phyloP scores from a whole-genome alignment of 2,113 vertebrate species.

The Tonatia bakeri region DNA sequence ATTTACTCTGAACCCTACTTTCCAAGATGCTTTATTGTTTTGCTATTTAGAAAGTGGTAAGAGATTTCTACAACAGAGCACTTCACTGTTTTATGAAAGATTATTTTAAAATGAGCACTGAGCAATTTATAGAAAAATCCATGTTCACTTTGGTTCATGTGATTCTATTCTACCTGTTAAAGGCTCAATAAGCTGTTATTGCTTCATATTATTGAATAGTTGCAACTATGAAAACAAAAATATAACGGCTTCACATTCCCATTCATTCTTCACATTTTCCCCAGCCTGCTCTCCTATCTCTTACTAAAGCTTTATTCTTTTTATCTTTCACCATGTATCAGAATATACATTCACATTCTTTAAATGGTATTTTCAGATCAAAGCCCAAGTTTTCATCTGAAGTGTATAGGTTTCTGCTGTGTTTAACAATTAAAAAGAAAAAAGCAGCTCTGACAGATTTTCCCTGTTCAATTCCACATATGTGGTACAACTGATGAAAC shows the following conservation, averaged over 20 bases:
- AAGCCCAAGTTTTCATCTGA: constrained; percentile 51
- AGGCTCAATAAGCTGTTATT: constrained; percentile 45
- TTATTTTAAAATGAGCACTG: constrained; percentile 73
- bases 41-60: constrained; percentile 58
- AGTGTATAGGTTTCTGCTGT: constrained; percentile 68
- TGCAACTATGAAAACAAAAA: constrained; percentile 72
- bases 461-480: constrained; percentile 63
- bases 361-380: constrained; percentile 61
- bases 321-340: constrained; percentile 31
- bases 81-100: constrained; percentile 74
- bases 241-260: constrained; percentile 39
- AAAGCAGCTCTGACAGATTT: constrained; percentile 57
- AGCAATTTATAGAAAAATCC: constrained; percentile 75
- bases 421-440: constrained; percentile 52
- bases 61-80: constrained; percentile 60
- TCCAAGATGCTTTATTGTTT: constrained; percentile 68
- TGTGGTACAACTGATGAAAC: constrained; percentile 3
- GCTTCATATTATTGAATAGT: constrained; percentile 53
- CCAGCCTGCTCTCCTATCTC: constrained; percentile 4
- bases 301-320: neutral
- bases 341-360: constrained; percentile 62
- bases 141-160: constrained; percentile 56
- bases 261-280: constrained; percentile 48
- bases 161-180: constrained; percentile 20
- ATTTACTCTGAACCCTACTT: constrained; percentile 65